Base-by-base conservation (phyloP, 2,113 vertebrate genomes). In the Montifringilla adamsi region DNA sequence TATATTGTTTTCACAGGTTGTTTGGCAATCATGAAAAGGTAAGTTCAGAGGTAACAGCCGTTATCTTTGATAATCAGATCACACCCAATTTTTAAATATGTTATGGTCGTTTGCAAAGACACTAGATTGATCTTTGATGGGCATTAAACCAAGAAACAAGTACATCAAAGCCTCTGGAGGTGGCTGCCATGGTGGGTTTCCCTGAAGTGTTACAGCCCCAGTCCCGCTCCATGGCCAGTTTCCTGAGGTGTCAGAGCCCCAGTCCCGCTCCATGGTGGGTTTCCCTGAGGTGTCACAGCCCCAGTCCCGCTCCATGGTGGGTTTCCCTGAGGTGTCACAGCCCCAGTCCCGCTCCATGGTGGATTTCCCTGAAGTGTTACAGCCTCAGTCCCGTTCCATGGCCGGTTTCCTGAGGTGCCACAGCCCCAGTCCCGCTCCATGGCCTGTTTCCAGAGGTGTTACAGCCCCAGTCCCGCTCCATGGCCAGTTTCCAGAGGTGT, bases 351-450 rank as follows among this genome's bases (percentile, higher is more conserved):
- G 4, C 23, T 37, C 20, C 35, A 52, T 28, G 27, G 15, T 12
- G 4, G 8, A 4, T 13, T 39, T 22, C n/a, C 6, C 47, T 52
- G 27, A 46, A 31, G 15, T 0, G 4, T 46, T 0, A 3, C 66
- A 33, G 12, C 12, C 22, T 27, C n/a, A 24, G 26, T 1, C n/a
- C 37, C 1, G 7, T 23, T 50, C 68, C 50, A 33, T 19, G 13
- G 52, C 3, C 12, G 5, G 4, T 33, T 73, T 24, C 12, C 49
- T 39, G 35, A 72, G 35, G 35, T 1, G 3, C 24, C 1, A 2
- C 66, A 24, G 15, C 28, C 27, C 41, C 41, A 21, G 31, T 1
- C n/a, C 37, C 2, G 5, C 30, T 37, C 33, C 44, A 20, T 7
- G 27, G 15, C 10, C 1, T 0, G 0, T 21, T 46, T 37, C 9